These are phyloP conservation scores for Drosophila kepulauana DNA, from an alignment of 1,140 invertebrate species.

Conservation along the genomic window DNA sequence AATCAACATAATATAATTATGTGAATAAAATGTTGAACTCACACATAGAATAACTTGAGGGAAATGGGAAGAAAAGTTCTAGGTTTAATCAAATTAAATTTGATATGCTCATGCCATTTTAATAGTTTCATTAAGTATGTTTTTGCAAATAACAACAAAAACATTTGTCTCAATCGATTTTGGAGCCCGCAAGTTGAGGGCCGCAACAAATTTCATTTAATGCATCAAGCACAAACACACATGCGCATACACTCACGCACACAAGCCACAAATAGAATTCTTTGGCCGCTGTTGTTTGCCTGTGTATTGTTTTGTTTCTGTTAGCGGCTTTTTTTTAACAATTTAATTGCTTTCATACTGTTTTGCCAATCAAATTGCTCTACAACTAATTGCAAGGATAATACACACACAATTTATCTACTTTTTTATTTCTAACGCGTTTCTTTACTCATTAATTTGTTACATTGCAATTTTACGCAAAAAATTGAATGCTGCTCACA, in stretches of 20 bases:
- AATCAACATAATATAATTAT: not conserved
- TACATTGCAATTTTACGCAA: conserved; percentile 22
- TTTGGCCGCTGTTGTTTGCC: conserved; percentile 14
- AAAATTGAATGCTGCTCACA: not conserved
- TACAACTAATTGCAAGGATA: not conserved
- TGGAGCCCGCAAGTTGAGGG: conserved; percentile 25
- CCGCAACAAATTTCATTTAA: conserved; percentile 57
- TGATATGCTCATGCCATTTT: conserved; percentile 39
- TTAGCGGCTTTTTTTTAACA: conserved; percentile 70
- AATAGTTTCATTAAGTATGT: conserved; percentile 45
- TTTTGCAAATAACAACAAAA: conserved; percentile 19
- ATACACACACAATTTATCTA: not conserved
- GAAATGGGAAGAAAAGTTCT: no score
- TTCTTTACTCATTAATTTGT: not conserved
- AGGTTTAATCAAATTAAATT: conserved; percentile 33
- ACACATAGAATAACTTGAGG: no score
- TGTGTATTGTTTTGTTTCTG: conserved; percentile 78
- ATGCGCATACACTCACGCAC: conserved; percentile 22
- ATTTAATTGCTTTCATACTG: conserved; percentile 4
- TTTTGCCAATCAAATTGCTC: not conserved
- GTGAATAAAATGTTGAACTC: not conserved
- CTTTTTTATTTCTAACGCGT: not conserved
- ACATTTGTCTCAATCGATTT: conserved; percentile 66
- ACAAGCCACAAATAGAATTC: conserved; percentile 35
- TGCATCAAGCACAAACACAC: conserved; percentile 42